Conservation (phyloP, 2,888 invertebrate genomes). For the Cephus rjabovi region DNA sequence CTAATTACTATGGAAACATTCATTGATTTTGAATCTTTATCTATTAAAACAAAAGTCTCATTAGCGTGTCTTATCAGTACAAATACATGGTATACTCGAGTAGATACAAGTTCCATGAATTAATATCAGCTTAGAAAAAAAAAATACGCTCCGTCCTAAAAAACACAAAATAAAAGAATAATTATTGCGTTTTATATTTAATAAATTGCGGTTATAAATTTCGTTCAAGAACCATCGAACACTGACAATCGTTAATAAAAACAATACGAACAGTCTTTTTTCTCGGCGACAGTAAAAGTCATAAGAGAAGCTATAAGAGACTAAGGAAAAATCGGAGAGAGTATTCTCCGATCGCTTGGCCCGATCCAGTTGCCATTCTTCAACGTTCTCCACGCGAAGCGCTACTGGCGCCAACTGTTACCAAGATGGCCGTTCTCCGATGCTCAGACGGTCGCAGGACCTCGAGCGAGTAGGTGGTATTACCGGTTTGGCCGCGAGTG, state of each 20-base stretch:
- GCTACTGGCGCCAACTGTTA: constrained; percentile 41
- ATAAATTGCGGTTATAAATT: background rate
- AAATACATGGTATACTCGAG: background rate
- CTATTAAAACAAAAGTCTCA: background rate
- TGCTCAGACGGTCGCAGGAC: constrained; percentile 48
- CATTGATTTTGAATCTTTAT: background rate
- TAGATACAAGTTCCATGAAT: background rate
- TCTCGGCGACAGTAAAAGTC: background rate
- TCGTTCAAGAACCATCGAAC: background rate
- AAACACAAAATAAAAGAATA: background rate
- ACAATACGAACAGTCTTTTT: background rate
- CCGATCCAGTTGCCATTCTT: background rate
- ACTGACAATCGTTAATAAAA: background rate
- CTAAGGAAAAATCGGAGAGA: background rate
- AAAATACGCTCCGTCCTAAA: no score
- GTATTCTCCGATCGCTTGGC: background rate
- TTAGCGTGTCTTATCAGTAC: background rate
- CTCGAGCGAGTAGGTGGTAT: constrained; percentile 48
- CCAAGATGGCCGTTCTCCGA: constrained; percentile 50
- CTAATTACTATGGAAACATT: background rate
- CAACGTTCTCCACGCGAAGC: constrained; percentile 38
- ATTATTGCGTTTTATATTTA: background rate
- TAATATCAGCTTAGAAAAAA: background rate
- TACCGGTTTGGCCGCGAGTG: constrained; percentile 29
- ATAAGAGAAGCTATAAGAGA: background rate